Percentiles rank a stretch among this genome's conserved stretches.
phyloP scores from a whole-genome alignment of 2,888 invertebrate genomes.

The Euproctis similis region DNA sequence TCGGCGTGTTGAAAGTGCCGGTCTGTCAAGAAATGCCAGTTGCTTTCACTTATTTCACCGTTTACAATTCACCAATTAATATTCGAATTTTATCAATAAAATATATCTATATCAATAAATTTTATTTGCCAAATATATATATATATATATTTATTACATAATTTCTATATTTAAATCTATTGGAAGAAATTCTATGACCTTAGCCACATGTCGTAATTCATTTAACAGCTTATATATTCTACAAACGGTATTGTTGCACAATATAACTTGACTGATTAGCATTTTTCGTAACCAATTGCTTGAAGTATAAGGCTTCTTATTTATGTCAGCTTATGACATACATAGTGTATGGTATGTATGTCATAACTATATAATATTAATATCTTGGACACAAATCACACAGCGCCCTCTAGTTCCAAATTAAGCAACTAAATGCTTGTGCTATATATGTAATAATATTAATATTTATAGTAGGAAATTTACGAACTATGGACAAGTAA shows the following conservation, averaged over 20 bases:
- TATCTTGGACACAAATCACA: no score
- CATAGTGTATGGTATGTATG: slow-evolving; percentile 10
- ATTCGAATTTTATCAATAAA: no score
- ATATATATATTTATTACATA: no score
- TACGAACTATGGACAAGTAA: no score
- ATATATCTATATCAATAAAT: no score
- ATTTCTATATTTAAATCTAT: slow-evolving; percentile 13
- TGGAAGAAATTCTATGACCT: slow-evolving; percentile 22
- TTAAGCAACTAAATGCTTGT: no score
- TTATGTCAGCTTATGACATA: slow-evolving; percentile 21
- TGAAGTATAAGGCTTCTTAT: slow-evolving; percentile 14
- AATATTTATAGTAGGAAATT: no score
- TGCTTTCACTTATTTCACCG: slow-evolving; percentile 12
- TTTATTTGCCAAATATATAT: no score
- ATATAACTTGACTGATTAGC: slow-evolving; percentile 20
- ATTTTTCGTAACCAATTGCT: slow-evolving; percentile 24
- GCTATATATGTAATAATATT: no score
- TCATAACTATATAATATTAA: no score
- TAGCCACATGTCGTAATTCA: slow-evolving; percentile 19
- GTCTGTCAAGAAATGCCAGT: slow-evolving; percentile 5
- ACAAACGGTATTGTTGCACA: slow-evolving; percentile 14
- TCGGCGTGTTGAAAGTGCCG: slow-evolving; percentile 10
- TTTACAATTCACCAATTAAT: no score
- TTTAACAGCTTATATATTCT: slow-evolving; percentile 16
- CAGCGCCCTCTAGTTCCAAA: no score